Conservation (phyloP, 2,888 invertebrate species). For the Zygothrica quintamaculata region DNA sequence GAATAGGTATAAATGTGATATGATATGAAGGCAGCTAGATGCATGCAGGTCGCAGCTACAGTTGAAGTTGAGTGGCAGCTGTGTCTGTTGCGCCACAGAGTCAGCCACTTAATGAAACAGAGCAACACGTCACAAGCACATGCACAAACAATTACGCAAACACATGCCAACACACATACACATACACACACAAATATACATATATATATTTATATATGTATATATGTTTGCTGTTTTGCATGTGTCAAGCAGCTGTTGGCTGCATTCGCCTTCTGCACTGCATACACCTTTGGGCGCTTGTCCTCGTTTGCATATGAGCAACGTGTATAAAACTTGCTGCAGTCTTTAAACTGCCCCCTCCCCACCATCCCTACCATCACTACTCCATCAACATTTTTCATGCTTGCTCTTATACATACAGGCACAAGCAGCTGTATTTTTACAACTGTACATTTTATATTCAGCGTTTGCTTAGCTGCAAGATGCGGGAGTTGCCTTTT, state of each 20-base stretch:
- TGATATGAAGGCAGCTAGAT: neutral
- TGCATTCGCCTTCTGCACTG: constrained; percentile 46
- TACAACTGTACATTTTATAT: constrained; percentile 62
- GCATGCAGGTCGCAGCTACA: constrained; percentile 15
- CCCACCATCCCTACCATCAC: neutral
- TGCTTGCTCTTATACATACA: constrained; percentile 40
- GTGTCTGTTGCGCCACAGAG: constrained; percentile 28
- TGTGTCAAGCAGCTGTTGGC: constrained; percentile 59
- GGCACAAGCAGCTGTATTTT: constrained; percentile 36
- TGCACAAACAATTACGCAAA: constrained; percentile 10
- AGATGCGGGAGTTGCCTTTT: constrained; percentile 26
- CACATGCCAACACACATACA: constrained; percentile 9
- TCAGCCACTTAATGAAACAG: constrained; percentile 43
- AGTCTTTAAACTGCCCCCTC: neutral
- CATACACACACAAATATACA: neutral
- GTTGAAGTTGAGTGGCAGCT: constrained; percentile 39
- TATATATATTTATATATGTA: constrained; percentile 1
- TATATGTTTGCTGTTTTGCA: constrained; percentile 60
- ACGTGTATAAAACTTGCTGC: neutral
- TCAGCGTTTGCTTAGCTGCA: constrained; percentile 41
- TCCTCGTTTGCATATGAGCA: constrained; percentile 62
- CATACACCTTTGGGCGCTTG: constrained; percentile 75
- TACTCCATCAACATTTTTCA: constrained; percentile 13
- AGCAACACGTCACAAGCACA: constrained; percentile 10
- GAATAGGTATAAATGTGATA: neutral